phyloP scores from a whole-genome alignment of 1,140 invertebrate genomes.

The Conus betulinus region DNA sequence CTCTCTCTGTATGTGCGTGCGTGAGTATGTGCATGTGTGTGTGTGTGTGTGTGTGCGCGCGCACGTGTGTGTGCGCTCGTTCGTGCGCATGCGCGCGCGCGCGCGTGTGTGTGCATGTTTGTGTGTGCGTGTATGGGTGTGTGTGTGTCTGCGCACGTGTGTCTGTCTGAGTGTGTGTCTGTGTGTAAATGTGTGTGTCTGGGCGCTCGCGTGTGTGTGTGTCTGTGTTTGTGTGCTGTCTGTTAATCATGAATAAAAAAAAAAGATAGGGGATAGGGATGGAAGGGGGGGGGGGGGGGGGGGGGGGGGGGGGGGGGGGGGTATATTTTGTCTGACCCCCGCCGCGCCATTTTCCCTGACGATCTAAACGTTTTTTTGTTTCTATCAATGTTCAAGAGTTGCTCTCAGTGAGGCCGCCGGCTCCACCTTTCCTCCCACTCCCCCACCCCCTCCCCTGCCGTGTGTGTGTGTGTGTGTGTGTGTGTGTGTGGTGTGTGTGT shows the following conservation, averaged over 20 bases:
- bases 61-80: background rate
- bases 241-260: no score
- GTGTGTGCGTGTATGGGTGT: conserved; percentile 23
- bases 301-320: no score
- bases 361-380: no score
- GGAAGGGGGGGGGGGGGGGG: no score
- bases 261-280: no score
- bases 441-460: no score
- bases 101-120: conserved; percentile 4
- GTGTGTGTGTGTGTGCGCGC: background rate
- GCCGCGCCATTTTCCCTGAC: no score
- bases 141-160: background rate
- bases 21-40: background rate
- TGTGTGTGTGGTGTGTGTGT: background rate
- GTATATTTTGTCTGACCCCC: no score
- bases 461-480: background rate
- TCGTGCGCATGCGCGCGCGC: no score
- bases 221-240: background rate
- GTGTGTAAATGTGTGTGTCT: conserved; percentile 15
- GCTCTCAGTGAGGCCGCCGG: no score
- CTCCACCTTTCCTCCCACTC: no score
- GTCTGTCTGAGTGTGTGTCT: background rate
- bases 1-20: background rate
- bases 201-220: background rate
- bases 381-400: no score